Evolutionary conservation across 2,113 vertebrate species (phyloP).

Genomic region (Pleuronectes platessa): DNA sequence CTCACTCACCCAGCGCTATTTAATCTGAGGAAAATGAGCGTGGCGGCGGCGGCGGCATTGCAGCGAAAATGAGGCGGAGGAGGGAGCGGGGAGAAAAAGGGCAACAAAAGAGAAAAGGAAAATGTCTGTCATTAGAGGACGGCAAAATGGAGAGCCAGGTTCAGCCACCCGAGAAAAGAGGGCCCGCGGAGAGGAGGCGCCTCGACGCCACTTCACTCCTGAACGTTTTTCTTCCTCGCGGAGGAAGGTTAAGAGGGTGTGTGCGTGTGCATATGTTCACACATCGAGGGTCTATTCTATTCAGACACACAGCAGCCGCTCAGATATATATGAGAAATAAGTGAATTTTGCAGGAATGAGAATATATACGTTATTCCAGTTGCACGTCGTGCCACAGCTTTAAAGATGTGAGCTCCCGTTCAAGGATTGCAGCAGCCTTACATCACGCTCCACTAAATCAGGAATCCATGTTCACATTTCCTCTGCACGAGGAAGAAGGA

Average conservation of each 20-base stretch:
- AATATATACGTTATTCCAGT: not conserved
- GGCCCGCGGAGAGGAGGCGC: constrained; percentile 5
- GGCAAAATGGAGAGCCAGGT: constrained; percentile 30
- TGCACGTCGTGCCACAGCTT: constrained; percentile 18
- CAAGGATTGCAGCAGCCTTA: constrained; percentile 57
- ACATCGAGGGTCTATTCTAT: no score
- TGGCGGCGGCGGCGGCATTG: not conserved
- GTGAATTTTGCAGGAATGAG: no score
- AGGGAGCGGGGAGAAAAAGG: not conserved
- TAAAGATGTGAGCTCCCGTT: constrained; percentile 23
- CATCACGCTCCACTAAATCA: constrained; percentile 58
- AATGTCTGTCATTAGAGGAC: constrained; percentile 58
- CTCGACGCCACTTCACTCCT: not conserved
- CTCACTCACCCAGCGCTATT: constrained; percentile 12
- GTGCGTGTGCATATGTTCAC: not conserved
- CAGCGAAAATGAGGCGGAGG: constrained; percentile 25
- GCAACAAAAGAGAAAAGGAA: constrained; percentile 24
- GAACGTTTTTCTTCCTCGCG: not conserved
- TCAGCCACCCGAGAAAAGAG: constrained; percentile 1
- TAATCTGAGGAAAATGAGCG: constrained; percentile 56
- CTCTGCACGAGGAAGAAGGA: not conserved
- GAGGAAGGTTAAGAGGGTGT: constrained; percentile 22
- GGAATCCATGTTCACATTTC: constrained; percentile 1
- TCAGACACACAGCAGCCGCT: no score
- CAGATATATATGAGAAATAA: no score